Conservation (phyloP, 2,797 vertebrate species). For the Odontamblyopus lacepedii region DNA sequence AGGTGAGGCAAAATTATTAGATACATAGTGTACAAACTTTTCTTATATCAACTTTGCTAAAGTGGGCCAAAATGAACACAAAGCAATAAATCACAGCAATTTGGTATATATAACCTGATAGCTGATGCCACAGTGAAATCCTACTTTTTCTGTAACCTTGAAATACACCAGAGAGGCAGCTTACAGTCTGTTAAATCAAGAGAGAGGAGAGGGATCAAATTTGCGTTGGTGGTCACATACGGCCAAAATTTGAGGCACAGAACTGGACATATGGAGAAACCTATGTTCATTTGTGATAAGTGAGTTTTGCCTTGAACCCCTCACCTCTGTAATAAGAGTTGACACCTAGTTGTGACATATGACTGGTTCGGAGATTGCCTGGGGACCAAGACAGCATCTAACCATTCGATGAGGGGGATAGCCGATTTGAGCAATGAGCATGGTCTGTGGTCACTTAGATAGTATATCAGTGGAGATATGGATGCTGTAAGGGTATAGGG, state of each 20-base stretch:
- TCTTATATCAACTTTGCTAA: conserved; percentile 49
- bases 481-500: conserved; percentile 15
- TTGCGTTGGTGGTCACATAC: conserved; percentile 69
- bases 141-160: conserved; percentile 49
- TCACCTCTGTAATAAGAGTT: conserved; percentile 79
- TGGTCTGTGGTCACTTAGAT: conserved; percentile 52
- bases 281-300: conserved; percentile 80
- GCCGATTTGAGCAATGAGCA: conserved; percentile 53
- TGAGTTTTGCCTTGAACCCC: conserved; percentile 72
- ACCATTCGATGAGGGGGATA: conserved; percentile 60
- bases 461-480: conserved; percentile 55
- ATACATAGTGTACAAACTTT: conserved; percentile 54
- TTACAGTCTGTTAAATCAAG: conserved; percentile 69
- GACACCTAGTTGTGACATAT: conserved; percentile 86
- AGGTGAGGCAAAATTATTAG: conserved; percentile 40
- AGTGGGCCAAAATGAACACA: conserved; percentile 50
- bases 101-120: conserved; percentile 60
- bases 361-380: conserved; percentile 80
- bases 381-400: conserved; percentile 74
- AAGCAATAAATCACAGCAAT: conserved; percentile 63
- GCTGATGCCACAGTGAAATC: conserved; percentile 45
- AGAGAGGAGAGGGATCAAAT: conserved; percentile 62
- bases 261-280: conserved; percentile 56
- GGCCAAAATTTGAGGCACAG: conserved; percentile 40
- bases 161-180: conserved; percentile 60